A percentile compares a stretch with the other conserved stretches of the same genome.
phyloP scores from a whole-genome alignment of 2,797 vertebrate species.

The Sparus aurata region DNA sequence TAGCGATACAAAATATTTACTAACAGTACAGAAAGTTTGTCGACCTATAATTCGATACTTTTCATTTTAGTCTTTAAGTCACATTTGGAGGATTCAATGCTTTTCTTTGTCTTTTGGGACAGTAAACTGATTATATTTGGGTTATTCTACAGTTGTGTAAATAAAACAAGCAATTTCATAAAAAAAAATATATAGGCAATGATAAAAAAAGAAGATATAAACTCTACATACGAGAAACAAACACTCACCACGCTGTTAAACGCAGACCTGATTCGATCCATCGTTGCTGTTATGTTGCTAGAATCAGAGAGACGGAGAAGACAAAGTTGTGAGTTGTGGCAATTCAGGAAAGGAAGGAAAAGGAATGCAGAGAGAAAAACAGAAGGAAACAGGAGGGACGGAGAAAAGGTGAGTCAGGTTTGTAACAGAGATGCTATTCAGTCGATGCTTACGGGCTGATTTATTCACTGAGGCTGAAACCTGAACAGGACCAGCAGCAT shows the following conservation, averaged over 20 bases:
- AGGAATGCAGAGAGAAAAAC: background rate
- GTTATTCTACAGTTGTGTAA: too few species aligned
- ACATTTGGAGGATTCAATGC: too few species aligned
- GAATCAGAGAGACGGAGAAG: background rate
- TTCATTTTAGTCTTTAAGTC: too few species aligned
- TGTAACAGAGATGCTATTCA: constrained; percentile 31
- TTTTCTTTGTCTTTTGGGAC: too few species aligned
- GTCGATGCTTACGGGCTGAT: background rate
- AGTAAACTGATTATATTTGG: too few species aligned
- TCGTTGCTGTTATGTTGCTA: constrained; percentile 2
- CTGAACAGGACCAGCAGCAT: background rate
- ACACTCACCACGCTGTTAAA: constrained; percentile 69
- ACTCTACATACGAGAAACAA: background rate
- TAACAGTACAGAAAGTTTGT: too few species aligned
- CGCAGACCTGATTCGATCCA: constrained; percentile 65
- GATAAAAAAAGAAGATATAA: background rate
- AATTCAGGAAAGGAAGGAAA: background rate
- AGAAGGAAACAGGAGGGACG: background rate
- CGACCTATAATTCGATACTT: too few species aligned
- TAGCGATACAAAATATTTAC: too few species aligned
- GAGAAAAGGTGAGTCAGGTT: background rate
- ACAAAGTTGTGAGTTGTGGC: background rate
- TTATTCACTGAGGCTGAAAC: background rate
- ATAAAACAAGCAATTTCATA: too few species aligned
- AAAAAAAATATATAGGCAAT: background rate